Evolutionary conservation across 53 echinoderm and acorn worm genomes (phyloP), one percentile per base, ranked within the genome.

Genomic region (Crossaster papposus): DNA sequence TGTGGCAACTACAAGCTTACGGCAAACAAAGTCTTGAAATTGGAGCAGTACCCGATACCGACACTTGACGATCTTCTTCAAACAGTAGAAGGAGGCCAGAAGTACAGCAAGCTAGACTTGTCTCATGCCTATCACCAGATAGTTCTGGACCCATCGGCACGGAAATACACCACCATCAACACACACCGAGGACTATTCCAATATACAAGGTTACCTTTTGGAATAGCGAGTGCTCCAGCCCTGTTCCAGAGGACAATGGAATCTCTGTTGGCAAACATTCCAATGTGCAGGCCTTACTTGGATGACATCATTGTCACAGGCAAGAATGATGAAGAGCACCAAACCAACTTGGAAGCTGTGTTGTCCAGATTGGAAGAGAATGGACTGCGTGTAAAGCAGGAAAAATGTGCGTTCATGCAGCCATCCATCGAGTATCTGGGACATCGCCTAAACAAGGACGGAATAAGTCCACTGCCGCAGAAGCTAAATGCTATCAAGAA

Each of bases 301-400:
- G 95, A 92, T 70, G 86, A 89, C 7, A 95, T 93, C 29, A 93
- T 93, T 50, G 64, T 95, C 9, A 95, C 82, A 55, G 95, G 95
- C 31, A 83, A 64, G 15, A 89, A 36, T 65, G 79, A 78, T 24
- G 80, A 70, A 7, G 93, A 95, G 24, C 93, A 95, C 65, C 80
- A 91, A 7, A 75, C 70, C 35, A 91, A 94, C 32, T 31, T 94
- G 20, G 77, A 82, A 17, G 50, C 83, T n/a, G 94, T 94, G 14
- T 71, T 91, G 13, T 0, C 54, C 7, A 54, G 86, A 17, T 53
- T 89, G 17, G 68, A 84, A 65, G 55, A 72, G 14, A 91, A 71
- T 79, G 89, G 91, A 38, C 20, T n/a, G 20, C 12, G 20, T 38
- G 38, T 38, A 70, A 70, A 24, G 70, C n/a, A n/a, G n/a, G n/a